Evolutionary conservation across 2,113 vertebrate genomes (phyloP), one percentile per base, ranked within the genome.

Genomic region (western clawed frog (Xenopus tropicalis)): DNA sequence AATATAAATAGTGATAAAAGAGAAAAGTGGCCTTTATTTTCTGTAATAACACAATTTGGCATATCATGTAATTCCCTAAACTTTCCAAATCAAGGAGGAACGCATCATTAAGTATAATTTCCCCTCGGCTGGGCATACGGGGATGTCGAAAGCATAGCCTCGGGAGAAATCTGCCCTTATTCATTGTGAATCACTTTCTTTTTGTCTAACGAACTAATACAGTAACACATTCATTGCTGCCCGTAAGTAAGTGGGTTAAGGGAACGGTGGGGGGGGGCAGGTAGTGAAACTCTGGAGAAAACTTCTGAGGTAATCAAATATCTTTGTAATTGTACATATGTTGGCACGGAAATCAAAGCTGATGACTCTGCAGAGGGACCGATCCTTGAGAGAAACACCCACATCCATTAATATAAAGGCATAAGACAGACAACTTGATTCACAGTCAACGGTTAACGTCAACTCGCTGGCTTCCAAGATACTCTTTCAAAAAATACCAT

Each of bases 141-240:
- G 73, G 69, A 69, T 76, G 66, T 76, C 66, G 62, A 76, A 76
- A 20, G 73, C 10, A 69, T 76, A 76, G 66, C 73, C 73, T 56
- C 11, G 8, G 48, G 66, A 17, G 25, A 21, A 66, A 66, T 43
- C 57, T 66, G 69, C 73, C 73, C 73, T 76, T 66, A 63, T 44
- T 76, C 73, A 69, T 63, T 25, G 73, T 76, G 73, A 76, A 69
- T 76, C 73, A 76, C 46, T 66, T 37, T 37, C 29, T 37, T 76
- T 76, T 76, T 76, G 73, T 76, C 69, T 76, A 56, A 69, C 25
- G 59, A 69, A 51, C 58, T 14, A 69, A 63, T 25, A 12, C 20
- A 42, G 48, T 21, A 25, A 57, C n/a, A 19, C 25, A 69, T 48
- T 69, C 58, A 76, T 69, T 69, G 61, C 25, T 46, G 37, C 9